Evolutionary conservation across 2,113 vertebrate genomes (phyloP).

Genomic region (Hypomesus transpacificus): DNA sequence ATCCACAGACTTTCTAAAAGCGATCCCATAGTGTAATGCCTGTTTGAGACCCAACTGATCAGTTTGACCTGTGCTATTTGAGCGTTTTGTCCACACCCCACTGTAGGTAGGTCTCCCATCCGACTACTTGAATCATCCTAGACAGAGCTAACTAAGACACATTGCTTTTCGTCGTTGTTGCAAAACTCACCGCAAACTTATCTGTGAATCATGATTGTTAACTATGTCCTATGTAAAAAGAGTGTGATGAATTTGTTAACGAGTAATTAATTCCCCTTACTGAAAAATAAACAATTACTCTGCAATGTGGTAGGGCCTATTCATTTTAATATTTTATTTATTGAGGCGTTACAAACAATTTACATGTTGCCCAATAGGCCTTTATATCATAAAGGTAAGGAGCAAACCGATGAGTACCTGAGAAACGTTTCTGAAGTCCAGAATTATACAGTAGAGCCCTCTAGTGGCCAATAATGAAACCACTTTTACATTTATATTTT

Average conservation of each 20-base stretch:
- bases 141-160: too few relatives aligned
- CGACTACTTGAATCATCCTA: too few relatives aligned
- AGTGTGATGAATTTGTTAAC: too few relatives aligned
- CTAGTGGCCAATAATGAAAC: conserved; percentile 33
- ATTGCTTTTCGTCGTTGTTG: conserved; percentile 57
- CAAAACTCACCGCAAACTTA: conserved; percentile 13
- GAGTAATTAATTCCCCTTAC: too few relatives aligned
- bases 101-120: not conserved
- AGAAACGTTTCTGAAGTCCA: not conserved
- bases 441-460: conserved; percentile 30
- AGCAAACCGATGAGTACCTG: not conserved
- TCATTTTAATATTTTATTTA: too few relatives aligned
- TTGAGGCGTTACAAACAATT: not conserved
- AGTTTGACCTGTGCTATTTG: not conserved
- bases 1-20: not conserved
- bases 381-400: too few relatives aligned
- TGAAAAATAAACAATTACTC: not conserved
- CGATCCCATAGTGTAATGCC: conserved; percentile 37
- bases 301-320: not conserved
- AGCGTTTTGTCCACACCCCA: not conserved
- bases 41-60: not conserved
- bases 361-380: too few relatives aligned
- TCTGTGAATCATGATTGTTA: too few relatives aligned
- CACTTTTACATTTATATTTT: not conserved
- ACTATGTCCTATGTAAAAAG: too few relatives aligned